phyloP scores from a whole-genome alignment of 2,113 vertebrate genomes.

The Uropsilus gracilis region DNA sequence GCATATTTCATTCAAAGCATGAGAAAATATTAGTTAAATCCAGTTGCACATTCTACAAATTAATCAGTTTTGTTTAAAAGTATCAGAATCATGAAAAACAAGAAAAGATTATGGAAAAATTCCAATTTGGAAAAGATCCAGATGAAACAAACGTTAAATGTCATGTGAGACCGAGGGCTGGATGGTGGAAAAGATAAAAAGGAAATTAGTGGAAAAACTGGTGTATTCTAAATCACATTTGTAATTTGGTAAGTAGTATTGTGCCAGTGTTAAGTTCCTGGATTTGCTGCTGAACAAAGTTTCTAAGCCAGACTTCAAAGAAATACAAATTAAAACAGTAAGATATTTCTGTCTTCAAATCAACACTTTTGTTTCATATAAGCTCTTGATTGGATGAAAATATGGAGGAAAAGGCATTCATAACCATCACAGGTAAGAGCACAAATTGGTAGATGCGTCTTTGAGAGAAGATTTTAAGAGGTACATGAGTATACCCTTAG shows the following conservation, averaged over 20 bases:
- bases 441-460: background rate
- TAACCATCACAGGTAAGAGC: background rate
- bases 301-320: background rate
- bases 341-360: background rate
- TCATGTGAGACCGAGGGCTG: background rate
- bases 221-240: background rate
- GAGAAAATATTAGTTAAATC: conserved; percentile 9
- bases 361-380: background rate
- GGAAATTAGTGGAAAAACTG: background rate
- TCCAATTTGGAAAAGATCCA: background rate
- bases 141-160: background rate
- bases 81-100: background rate
- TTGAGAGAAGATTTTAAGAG: background rate
- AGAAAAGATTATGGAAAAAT: background rate
- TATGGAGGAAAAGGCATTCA: background rate
- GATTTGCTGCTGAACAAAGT: background rate
- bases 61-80: background rate
- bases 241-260: background rate
- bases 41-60: background rate
- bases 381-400: background rate
- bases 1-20: background rate
- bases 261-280: background rate
- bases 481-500: background rate
- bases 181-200: background rate
- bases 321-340: background rate